phyloP scores from a whole-genome alignment of 2,888 invertebrate genomes.

The Microctonus brassicae region DNA sequence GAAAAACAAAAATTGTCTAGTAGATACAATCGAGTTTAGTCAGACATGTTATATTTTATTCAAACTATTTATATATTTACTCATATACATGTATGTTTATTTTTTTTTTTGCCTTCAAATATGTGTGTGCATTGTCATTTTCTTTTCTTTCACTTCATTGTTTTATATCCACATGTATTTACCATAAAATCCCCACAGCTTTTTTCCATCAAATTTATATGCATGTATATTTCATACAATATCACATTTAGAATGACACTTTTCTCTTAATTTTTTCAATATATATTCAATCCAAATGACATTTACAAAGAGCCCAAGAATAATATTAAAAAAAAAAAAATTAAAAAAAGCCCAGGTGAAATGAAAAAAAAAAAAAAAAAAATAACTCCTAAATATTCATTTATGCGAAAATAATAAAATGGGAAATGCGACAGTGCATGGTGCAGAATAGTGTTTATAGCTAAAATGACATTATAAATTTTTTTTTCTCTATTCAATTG shows the following conservation, averaged over 20 bases:
- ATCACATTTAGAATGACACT: too few species aligned
- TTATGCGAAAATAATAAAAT: slow-evolving; percentile 42
- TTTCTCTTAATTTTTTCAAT: too few species aligned
- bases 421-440: slow-evolving; percentile 58
- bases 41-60: neutral
- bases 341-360: neutral
- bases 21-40: neutral
- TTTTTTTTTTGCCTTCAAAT: neutral
- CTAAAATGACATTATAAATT: slow-evolving; percentile 41
- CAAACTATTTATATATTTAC: neutral
- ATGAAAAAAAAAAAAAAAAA: neutral
- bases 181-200: neutral
- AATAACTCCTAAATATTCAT: neutral
- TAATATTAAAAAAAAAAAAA: neutral
- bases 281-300: too few species aligned
- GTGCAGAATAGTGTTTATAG: slow-evolving; percentile 63
- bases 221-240: too few species aligned
- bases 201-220: neutral
- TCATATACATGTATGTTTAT: neutral
- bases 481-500: neutral
- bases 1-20: too few species aligned
- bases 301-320: too few species aligned
- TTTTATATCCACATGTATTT: too few species aligned
- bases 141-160: neutral
- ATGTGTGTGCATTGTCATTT: too few species aligned